These are phyloP conservation scores for Amblyjoppa fuscipennis DNA, from an alignment of 2,888 invertebrate species.

Conservation along the genomic window DNA sequence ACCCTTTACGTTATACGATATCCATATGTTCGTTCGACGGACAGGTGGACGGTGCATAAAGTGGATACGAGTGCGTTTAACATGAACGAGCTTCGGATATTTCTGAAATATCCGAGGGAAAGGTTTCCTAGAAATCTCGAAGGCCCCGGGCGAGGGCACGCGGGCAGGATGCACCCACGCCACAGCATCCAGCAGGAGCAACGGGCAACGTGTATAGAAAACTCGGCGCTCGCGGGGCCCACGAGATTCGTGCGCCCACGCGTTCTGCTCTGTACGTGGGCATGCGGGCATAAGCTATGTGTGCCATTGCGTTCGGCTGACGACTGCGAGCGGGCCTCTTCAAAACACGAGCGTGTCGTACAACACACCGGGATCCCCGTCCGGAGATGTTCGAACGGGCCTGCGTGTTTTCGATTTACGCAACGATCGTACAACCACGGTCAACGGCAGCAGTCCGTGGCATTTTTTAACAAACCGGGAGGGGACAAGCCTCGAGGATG, in stretches of 20 bases:
- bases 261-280: slow-evolving; percentile 51
- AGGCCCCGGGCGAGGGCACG: slow-evolving; percentile 10
- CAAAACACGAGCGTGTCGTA: slow-evolving; percentile 44
- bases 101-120: slow-evolving; percentile 1
- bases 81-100: background rate
- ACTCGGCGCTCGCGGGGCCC: slow-evolving; percentile 28
- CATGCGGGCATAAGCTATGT: slow-evolving; percentile 53
- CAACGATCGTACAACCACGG: slow-evolving; percentile 25
- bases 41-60: no score
- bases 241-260: slow-evolving; percentile 63
- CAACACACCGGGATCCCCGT: background rate
- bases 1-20: no score
- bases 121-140: slow-evolving; percentile 42
- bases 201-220: slow-evolving; percentile 12
- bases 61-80: background rate
- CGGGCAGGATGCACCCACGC: slow-evolving; percentile 51
- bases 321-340: slow-evolving; percentile 44
- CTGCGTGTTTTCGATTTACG: slow-evolving; percentile 45
- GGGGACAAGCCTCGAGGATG: background rate
- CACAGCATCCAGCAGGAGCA: slow-evolving; percentile 40
- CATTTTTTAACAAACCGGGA: background rate
- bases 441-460: background rate
- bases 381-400: slow-evolving; percentile 40
- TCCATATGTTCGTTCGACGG: no score
- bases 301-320: slow-evolving; percentile 49